Percentiles rank a stretch among this genome's conserved stretches.
phyloP scores from a whole-genome alignment of 2,797 vertebrate genomes.

The Squalus acanthias region DNA sequence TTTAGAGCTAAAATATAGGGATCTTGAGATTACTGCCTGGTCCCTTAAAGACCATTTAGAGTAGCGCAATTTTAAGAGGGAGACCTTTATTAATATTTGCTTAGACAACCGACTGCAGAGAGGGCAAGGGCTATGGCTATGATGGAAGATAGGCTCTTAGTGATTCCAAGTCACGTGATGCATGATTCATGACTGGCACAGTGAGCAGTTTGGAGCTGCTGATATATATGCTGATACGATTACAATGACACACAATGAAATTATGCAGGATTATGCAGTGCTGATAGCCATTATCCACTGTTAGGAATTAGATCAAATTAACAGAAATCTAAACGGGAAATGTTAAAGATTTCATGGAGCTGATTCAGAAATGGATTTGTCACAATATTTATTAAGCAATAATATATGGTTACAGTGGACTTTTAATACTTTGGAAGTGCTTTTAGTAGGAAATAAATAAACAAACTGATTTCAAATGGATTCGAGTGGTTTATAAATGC shows the following conservation, averaged over 20 bases:
- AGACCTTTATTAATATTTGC: conserved; percentile 82
- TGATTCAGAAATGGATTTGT: conserved; percentile 76
- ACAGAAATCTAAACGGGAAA: conserved; percentile 59
- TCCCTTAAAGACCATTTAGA: conserved; percentile 76
- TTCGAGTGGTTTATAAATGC: not conserved
- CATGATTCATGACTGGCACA: conserved; percentile 67
- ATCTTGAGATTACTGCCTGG: conserved; percentile 76
- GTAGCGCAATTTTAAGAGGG: conserved; percentile 72
- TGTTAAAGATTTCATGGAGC: conserved; percentile 69
- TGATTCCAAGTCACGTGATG: conserved; percentile 60
- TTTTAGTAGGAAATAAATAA: not conserved
- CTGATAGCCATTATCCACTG: conserved; percentile 70
- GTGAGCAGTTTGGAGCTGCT: conserved; percentile 60
- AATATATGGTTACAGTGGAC: conserved; percentile 64
- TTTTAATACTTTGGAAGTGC: not conserved
- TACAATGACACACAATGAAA: conserved; percentile 73
- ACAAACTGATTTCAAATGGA: not conserved
- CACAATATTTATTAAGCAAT: conserved; percentile 74
- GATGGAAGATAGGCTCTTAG: conserved; percentile 72
- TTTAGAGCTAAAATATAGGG: conserved; percentile 74
- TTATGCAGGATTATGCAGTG: conserved; percentile 58
- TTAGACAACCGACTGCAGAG: conserved; percentile 66
- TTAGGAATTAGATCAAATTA: conserved; percentile 74
- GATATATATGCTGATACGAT: conserved; percentile 72
- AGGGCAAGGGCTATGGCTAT: conserved; percentile 65